These are phyloP conservation scores for Zaprionus ornatus DNA, from an alignment of 1,140 invertebrate species.

Conservation along the genomic window DNA sequence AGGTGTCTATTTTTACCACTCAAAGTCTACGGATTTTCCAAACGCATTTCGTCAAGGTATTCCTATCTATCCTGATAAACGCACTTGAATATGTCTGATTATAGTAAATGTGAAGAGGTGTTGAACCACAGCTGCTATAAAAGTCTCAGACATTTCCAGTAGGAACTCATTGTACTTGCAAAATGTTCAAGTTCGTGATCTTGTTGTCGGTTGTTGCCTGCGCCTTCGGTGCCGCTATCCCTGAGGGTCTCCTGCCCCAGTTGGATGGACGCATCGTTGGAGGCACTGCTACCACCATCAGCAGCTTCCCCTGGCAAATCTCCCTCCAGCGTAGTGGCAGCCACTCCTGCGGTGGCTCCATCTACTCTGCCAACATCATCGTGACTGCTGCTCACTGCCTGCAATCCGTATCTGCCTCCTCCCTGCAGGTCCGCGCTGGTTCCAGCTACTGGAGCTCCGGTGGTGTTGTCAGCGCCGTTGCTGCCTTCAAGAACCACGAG, in stretches of 20 bases:
- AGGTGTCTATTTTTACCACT: background rate
- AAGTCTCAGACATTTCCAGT: background rate
- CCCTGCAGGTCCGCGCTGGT: conserved; percentile 58
- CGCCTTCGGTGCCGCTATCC: conserved; percentile 56
- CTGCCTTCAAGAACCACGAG: conserved; percentile 55
- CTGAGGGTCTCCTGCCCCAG: conserved; percentile 64
- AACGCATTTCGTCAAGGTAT: background rate
- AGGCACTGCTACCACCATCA: conserved; percentile 84
- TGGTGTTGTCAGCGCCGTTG: conserved; percentile 30
- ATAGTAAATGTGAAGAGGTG: background rate
- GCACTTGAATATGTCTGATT: background rate
- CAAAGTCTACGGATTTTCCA: background rate
- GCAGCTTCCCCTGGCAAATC: conserved; percentile 85
- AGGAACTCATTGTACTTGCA: conserved; percentile 7
- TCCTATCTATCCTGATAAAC: conserved; percentile 11
- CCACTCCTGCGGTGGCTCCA: conserved; percentile 86
- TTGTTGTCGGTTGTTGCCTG: conserved; percentile 64
- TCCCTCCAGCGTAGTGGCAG: conserved; percentile 84
- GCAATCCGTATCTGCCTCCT: conserved; percentile 59
- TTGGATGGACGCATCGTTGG: conserved; percentile 84
- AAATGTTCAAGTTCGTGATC: conserved; percentile 72
- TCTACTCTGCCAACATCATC: conserved; percentile 84
- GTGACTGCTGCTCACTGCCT: conserved; percentile 87
- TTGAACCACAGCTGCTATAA: background rate
- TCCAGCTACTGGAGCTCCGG: conserved; percentile 58